phyloP scores from a whole-genome alignment of 1,140 invertebrate species.

The Ceratosolen fusciceps region DNA sequence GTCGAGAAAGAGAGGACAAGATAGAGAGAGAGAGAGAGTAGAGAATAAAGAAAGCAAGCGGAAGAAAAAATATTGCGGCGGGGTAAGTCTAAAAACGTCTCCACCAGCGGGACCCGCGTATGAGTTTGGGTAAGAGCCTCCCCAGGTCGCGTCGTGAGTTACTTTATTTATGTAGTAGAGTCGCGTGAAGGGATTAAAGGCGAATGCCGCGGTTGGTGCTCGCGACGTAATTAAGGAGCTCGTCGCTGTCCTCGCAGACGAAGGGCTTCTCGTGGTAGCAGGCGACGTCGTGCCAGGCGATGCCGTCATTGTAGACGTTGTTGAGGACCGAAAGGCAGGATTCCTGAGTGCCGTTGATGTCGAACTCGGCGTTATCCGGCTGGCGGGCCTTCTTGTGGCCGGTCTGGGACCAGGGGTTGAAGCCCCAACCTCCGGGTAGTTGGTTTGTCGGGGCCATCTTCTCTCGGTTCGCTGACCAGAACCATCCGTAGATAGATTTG shows the following conservation, averaged over 20 bases:
- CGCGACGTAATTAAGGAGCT: constrained; percentile 86
- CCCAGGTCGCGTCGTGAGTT: too few species aligned
- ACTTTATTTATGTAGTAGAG: too few species aligned
- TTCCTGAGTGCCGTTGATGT: constrained; percentile 90
- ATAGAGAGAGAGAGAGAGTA: not conserved
- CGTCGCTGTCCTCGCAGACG: constrained; percentile 90
- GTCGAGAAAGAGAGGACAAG: not conserved
- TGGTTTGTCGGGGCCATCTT: constrained; percentile 89
- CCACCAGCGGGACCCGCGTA: not conserved
- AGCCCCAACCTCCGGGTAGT: constrained; percentile 77
- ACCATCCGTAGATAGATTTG: constrained; percentile 89
- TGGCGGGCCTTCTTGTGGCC: constrained; percentile 90
- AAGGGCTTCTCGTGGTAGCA: constrained; percentile 93
- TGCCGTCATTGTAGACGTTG: constrained; percentile 92
- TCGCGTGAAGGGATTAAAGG: constrained; percentile 71
- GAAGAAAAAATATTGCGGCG: not conserved
- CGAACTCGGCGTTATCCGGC: constrained; percentile 92
- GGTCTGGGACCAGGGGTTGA: constrained; percentile 90
- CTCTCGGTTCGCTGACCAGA: constrained; percentile 91
- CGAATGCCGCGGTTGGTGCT: constrained; percentile 85
- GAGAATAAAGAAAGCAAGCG: not conserved
- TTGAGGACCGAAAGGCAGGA: constrained; percentile 89
- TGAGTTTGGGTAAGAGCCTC: too few species aligned
- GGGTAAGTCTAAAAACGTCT: not conserved
- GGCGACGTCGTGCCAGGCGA: constrained; percentile 93